Conservation (phyloP, 2,113 vertebrate genomes). For the Takifugu flavidus region DNA sequence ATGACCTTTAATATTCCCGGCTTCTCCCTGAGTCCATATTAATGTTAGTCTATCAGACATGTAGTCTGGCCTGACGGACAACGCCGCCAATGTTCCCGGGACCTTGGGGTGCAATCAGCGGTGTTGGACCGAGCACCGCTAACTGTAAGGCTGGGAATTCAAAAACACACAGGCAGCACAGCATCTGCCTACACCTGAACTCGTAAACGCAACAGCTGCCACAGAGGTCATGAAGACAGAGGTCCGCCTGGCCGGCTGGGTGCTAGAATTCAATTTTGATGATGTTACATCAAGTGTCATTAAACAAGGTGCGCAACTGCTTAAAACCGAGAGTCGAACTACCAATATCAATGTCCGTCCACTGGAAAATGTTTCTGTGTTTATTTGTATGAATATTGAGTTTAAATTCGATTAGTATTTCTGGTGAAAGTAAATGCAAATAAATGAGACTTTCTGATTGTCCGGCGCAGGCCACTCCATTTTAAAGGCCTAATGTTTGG, state of each 20-base stretch:
- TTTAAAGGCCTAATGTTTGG: slow-evolving; percentile 20
- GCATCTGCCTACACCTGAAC: slow-evolving; percentile 9
- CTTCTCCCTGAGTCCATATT: slow-evolving; percentile 68
- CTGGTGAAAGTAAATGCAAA: slow-evolving; percentile 33
- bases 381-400: slow-evolving; percentile 33
- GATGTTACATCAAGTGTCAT: too few relatives aligned
- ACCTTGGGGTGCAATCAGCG: slow-evolving; percentile 66
- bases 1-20: slow-evolving; percentile 59
- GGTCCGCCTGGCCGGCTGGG: too few relatives aligned
- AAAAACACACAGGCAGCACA: slow-evolving; percentile 1
- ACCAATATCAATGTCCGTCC: not conserved
- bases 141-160: slow-evolving; percentile 32
- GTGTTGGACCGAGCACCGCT: slow-evolving; percentile 35
- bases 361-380: slow-evolving; percentile 14
- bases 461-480: slow-evolving; percentile 17
- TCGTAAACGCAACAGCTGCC: not conserved
- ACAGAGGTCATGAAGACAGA: not conserved
- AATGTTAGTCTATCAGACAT: slow-evolving; percentile 71
- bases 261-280: too few relatives aligned
- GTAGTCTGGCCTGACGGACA: slow-evolving; percentile 57
- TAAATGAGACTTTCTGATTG: slow-evolving; percentile 21
- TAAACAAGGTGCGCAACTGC: too few relatives aligned
- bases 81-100: slow-evolving; percentile 61
- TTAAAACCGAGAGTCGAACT: not conserved
- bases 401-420: not conserved